Evolutionary conservation across 2,888 invertebrate species (phyloP), one percentile per base, ranked within the genome.

Genomic region (Sarcophaga caerulescens): DNA sequence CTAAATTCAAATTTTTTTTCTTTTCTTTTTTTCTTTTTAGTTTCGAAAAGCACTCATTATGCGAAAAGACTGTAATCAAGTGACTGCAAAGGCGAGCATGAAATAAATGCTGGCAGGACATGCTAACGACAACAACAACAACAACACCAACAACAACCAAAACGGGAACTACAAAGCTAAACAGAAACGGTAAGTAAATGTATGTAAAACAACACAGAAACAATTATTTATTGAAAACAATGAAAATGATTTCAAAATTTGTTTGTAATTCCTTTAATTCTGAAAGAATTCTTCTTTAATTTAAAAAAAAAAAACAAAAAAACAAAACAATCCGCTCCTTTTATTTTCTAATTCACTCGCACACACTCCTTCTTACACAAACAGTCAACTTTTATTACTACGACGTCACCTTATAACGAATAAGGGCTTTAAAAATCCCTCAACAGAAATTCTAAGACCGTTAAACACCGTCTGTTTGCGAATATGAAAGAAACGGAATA

Each of bases 81-180:
- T 81, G 81, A 85, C 75, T 85, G 74, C 59, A 76, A 73, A 73
- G 71, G 71, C 80, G 63, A 77, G 76, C 81, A 81, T 76, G 78
- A 79, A 84, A 79, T 84, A 84, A 87, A 87, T 84, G 81, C 81
- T 81, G 71, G 59, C 75, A 87, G 78, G 78, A 87, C 80, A 85
- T 80, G 85, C 85, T 25, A 82, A 76, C 75, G 73, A 23, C 66
- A 63, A 69, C 44, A 17, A 62, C 21, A 66, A 78, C 60, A 59
- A 63, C 66, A 78, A 8, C 69, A 45, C n/a, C 59, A 59, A 23
- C 63, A 25, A 77, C 52, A 68, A 73, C 21, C 25, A 70, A 47
- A 85, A 23, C 14, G 4, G 52, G 52, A 52, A 52, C 17, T 52
- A 4, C 5, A 14, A 52, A 52, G 17, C 17, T 52, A 52, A 17